Base-by-base conservation (phyloP, 2,888 invertebrate species). In the Phyllotreta cruciferae region DNA sequence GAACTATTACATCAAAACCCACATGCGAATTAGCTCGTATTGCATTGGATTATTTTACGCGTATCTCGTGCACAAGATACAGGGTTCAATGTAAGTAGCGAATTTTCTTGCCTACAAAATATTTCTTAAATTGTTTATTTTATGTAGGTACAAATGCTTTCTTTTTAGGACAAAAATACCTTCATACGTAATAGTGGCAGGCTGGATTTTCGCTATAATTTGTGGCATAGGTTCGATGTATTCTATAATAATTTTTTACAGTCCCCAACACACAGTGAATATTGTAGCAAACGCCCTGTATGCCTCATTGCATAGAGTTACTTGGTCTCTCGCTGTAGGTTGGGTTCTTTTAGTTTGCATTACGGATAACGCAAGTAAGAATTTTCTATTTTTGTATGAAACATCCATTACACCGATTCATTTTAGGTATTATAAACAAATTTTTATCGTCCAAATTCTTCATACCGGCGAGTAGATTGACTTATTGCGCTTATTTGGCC, bases 21-120 rank as follows among this genome's bases (percentile, higher is more conserved):
- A 90, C 69, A 89, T 90, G 88, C 85, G 90, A 74, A 87, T 89
- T 70, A 85, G 85, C n/a, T 85, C 88, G 0, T 90, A 90, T 73
- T 85, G 87, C 64, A 83, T 89, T 74, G 91, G 90, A 4, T 76
- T 91, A 52, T 70, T 88, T 9, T 86, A 86, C 9, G 90, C 90
- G 36, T 90, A 87, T 70, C 74, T 89, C 11, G 81, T 89, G 4
- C 87, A 90, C 78, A 81, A 84, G 66, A 83, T 90, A 63, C 88
- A 90, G 78, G 81, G 83, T 34, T 83, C 85, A 73, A 85, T 85
- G 88, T 88, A 81, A 83, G 82, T 80, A 49, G 37, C 37, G n/a
- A 24, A n/a, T 8, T 35, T 45, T 44, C 53, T 42, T 57, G 38
- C 49, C 54, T 7, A 52, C 4, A 52, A 52, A 11, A 11, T 14